Evolutionary conservation across 2,888 invertebrate species (phyloP).

Genomic region (Anthophora plumipes): DNA sequence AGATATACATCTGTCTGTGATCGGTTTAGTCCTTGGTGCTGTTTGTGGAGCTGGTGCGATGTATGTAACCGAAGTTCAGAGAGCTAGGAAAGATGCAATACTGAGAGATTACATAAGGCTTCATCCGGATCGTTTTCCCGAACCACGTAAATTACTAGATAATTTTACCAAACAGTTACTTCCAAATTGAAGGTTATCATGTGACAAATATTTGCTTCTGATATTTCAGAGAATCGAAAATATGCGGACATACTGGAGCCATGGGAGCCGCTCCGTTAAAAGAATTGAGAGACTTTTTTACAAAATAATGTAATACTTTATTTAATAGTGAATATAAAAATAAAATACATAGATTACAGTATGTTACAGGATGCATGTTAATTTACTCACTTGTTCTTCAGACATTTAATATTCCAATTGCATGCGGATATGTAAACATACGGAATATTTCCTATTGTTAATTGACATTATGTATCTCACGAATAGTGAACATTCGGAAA

Average conservation of each 20-base stretch:
- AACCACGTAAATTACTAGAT: slow-evolving; percentile 72
- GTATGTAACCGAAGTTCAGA: neutral
- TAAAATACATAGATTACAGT: slow-evolving; percentile 33
- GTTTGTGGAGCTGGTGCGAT: neutral
- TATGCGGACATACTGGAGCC: slow-evolving; percentile 68
- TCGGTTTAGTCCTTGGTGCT: neutral
- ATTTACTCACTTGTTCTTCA: neutral
- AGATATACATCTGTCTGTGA: neutral
- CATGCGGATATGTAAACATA: neutral
- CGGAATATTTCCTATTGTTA: neutral
- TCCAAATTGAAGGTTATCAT: neutral
- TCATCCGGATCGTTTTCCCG: slow-evolving; percentile 81
- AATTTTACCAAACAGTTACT: neutral
- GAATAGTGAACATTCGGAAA: too few relatives aligned
- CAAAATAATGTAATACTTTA: slow-evolving; percentile 9
- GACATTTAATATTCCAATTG: neutral
- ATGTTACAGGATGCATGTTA: slow-evolving; percentile 6
- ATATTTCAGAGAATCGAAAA: slow-evolving; percentile 69
- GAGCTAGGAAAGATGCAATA: slow-evolving; percentile 71
- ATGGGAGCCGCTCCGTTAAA: slow-evolving; percentile 79
- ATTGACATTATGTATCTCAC: too few relatives aligned
- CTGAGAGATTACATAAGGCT: slow-evolving; percentile 77
- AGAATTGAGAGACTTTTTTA: slow-evolving; percentile 20
- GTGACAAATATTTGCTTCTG: neutral
- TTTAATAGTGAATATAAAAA: slow-evolving; percentile 11